A percentile compares a stretch with the other conserved stretches of the same genome.
Conservation (phyloP, 2,113 vertebrate genomes). For the Pitta sordida region DNA sequence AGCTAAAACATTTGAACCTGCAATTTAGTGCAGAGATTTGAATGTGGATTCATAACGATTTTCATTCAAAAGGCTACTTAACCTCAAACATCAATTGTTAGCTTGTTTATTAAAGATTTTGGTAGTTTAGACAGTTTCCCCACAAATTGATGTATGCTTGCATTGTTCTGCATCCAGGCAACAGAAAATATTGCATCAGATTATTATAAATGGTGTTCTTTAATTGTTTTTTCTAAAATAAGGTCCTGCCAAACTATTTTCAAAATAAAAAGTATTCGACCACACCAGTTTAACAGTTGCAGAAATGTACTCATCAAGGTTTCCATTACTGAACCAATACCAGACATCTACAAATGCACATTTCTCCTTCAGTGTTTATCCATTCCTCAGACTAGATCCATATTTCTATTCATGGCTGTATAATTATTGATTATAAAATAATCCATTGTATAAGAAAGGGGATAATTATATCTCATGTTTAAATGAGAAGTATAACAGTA, state of each 20-base stretch:
- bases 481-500: neutral
- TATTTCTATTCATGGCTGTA: neutral
- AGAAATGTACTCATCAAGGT: neutral
- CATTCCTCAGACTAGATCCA: neutral
- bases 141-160: neutral
- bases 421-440: too few species aligned
- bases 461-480: neutral
- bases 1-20: constrained; percentile 13
- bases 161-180: neutral
- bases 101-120: constrained; percentile 17
- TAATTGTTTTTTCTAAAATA: constrained; percentile 23
- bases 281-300: neutral
- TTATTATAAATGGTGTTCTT: neutral
- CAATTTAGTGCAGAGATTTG: neutral
- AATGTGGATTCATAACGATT: neutral
- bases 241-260: neutral
- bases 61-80: neutral
- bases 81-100: constrained; percentile 14
- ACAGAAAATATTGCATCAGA: constrained; percentile 21
- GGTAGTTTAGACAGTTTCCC: constrained; percentile 8
- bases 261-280: neutral
- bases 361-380: neutral
- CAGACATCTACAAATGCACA: neutral
- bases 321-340: neutral
- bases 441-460: too few species aligned